A percentile compares a stretch with the other conserved stretches of the same genome.
Evolutionary conservation across 2,888 invertebrate genomes (phyloP).

Genomic region (Chloroclysta siterata): DNA sequence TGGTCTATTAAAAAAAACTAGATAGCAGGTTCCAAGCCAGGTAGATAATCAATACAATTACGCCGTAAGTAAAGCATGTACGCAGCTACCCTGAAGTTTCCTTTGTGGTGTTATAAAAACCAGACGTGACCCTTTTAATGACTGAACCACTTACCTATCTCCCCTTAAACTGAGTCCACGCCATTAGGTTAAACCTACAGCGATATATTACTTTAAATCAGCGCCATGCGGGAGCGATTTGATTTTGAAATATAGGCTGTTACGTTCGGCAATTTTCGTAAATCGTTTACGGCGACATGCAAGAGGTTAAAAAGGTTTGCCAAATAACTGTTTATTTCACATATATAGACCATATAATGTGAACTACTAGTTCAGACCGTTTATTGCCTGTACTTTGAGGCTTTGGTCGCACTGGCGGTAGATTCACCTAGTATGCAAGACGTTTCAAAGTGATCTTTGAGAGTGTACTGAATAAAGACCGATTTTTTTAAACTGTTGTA

Average conservation of each 20-base stretch:
- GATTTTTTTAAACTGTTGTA: no score
- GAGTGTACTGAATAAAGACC: no score
- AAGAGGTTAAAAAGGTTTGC: conserved; percentile 7
- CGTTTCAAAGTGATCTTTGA: no score
- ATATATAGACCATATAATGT: no score
- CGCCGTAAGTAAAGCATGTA: background rate
- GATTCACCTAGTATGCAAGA: no score
- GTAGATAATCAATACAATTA: background rate
- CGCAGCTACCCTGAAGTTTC: conserved; percentile 8
- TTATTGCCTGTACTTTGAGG: no score
- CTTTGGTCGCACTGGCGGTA: no score
- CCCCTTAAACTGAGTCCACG: conserved; percentile 24
- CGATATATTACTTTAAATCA: conserved; percentile 64
- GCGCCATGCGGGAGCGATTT: conserved; percentile 60
- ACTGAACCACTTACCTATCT: conserved; percentile 27
- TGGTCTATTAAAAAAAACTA: no score
- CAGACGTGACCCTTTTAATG: conserved; percentile 34
- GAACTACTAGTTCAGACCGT: no score
- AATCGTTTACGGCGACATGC: conserved; percentile 39
- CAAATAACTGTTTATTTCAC: background rate
- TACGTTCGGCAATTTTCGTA: conserved; percentile 45
- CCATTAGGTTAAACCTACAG: conserved; percentile 37
- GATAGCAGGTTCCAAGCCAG: no score
- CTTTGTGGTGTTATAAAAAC: conserved; percentile 29
- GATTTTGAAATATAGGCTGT: conserved; percentile 68